A percentile compares a stretch with the other conserved stretches of the same genome.
Evolutionary conservation across 2,888 invertebrate genomes (phyloP).

Genomic region (Parnassius orleans): DNA sequence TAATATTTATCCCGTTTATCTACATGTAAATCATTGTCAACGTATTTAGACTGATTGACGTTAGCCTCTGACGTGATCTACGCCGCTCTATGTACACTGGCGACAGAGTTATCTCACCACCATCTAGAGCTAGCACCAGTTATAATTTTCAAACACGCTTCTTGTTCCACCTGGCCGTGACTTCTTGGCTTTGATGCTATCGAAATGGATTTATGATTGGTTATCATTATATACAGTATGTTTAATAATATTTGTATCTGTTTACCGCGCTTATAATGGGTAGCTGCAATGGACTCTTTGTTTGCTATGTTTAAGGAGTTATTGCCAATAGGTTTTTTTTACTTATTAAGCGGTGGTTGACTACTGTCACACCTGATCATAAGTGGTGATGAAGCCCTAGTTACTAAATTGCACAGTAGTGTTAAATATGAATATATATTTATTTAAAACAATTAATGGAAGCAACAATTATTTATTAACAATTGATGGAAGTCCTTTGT

Average conservation of each 20-base stretch:
- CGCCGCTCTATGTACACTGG: conserved; percentile 31
- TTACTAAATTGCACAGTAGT: no score
- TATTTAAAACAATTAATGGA: no score
- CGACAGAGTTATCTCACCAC: conserved; percentile 32
- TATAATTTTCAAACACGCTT: conserved; percentile 41
- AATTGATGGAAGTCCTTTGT: no score
- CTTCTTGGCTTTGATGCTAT: conserved; percentile 32
- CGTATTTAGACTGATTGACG: conserved; percentile 34
- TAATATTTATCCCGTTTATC: not conserved
- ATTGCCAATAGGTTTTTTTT: no score
- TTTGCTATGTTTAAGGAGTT: no score
- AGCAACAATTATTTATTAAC: no score
- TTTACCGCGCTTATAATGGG: conserved; percentile 1
- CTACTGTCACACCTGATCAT: no score
- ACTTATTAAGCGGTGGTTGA: no score
- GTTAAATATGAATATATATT: no score
- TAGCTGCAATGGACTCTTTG: no score
- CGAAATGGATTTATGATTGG: conserved; percentile 35
- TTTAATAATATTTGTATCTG: conserved; percentile 17
- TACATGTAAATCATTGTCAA: conserved; percentile 25
- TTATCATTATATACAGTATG: conserved; percentile 27
- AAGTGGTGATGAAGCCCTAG: no score
- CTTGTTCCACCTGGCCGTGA: conserved; percentile 37
- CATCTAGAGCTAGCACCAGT: conserved; percentile 37
- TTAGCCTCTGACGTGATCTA: conserved; percentile 36